phyloP scores from a whole-genome alignment of 2,113 vertebrate species.

The Hemicordylus capensis region DNA sequence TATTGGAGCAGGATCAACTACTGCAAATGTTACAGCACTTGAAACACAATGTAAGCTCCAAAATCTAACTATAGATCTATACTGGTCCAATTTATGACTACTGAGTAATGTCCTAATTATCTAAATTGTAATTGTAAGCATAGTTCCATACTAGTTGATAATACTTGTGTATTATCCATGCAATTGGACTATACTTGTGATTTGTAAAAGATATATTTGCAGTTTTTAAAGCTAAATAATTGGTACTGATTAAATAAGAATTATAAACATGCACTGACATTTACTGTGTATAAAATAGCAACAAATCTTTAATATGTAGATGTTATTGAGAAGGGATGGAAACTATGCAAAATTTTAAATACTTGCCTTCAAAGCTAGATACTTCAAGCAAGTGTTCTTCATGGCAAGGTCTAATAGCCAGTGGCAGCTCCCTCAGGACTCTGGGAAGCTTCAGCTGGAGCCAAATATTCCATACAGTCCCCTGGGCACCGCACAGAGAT shows the following conservation, averaged over 20 bases:
- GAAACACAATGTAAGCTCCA: conserved; percentile 47
- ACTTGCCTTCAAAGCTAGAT: background rate
- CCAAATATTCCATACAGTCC: too few relatives aligned
- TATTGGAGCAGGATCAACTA: conserved; percentile 52
- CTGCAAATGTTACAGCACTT: conserved; percentile 68
- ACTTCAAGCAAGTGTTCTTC: too few relatives aligned
- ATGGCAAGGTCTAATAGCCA: too few relatives aligned
- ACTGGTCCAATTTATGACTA: conserved; percentile 67
- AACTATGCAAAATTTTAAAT: conserved; percentile 57
- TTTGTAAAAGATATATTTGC: conserved; percentile 38
- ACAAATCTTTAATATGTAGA: background rate
- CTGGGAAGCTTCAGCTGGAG: too few relatives aligned
- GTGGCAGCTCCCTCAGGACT: too few relatives aligned
- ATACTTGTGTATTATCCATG: too few relatives aligned
- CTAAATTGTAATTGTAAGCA: conserved; percentile 44
- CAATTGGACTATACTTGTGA: conserved; percentile 41
- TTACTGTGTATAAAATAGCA: conserved; percentile 20
- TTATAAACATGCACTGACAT: conserved; percentile 37
- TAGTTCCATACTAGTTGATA: conserved; percentile 14
- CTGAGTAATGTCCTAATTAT: conserved; percentile 63
- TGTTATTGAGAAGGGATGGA: conserved; percentile 27
- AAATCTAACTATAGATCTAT: conserved; percentile 37
- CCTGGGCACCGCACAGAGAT: too few relatives aligned
- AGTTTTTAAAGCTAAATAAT: conserved; percentile 46
- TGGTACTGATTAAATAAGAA: conserved; percentile 61